Percentiles rank a stretch among this genome's conserved stretches.
phyloP scores from a whole-genome alignment of 2,113 vertebrate species.

The Cisticola juncidis region DNA sequence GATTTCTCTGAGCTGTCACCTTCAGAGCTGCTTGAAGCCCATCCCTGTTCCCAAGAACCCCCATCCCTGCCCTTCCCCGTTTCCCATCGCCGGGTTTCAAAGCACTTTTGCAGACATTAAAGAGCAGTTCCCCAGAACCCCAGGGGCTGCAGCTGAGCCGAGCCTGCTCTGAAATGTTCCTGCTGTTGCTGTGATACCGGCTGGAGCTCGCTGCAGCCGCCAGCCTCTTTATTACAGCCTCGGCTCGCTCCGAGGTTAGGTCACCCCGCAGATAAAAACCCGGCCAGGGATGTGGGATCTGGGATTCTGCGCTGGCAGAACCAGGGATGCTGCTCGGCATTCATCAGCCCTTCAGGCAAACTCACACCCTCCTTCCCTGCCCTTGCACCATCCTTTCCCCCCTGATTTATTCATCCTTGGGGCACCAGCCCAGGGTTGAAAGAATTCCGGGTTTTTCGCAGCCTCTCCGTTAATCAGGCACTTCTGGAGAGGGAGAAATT shows the following conservation, averaged over 20 bases:
- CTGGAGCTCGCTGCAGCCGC: neutral
- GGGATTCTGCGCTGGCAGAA: neutral
- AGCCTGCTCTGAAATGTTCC: slow-evolving; percentile 8
- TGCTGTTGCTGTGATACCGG: slow-evolving; percentile 58
- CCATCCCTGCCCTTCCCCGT: neutral
- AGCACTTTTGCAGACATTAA: slow-evolving; percentile 30
- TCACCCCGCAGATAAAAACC: neutral
- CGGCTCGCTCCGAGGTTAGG: neutral
- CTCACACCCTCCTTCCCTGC: neutral
- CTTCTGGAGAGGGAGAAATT: neutral
- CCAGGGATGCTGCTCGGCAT: neutral
- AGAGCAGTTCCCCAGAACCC: slow-evolving; percentile 39
- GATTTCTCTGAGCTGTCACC: neutral
- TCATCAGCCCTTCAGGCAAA: neutral
- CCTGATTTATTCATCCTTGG: fast-evolving
- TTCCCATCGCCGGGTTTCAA: neutral
- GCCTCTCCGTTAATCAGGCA: neutral
- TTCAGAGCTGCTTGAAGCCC: neutral
- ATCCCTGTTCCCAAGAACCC: neutral
- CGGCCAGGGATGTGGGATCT: neutral
- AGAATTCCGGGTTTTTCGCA: neutral
- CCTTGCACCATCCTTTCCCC: neutral
- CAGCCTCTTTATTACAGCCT: slow-evolving; percentile 7
- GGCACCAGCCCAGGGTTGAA: neutral
- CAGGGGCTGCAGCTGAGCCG: slow-evolving; percentile 1